A percentile compares a stretch with the other conserved stretches of the same genome.
Evolutionary conservation across 1,140 invertebrate genomes (phyloP).

Genomic region (Potamilus streckersoni): DNA sequence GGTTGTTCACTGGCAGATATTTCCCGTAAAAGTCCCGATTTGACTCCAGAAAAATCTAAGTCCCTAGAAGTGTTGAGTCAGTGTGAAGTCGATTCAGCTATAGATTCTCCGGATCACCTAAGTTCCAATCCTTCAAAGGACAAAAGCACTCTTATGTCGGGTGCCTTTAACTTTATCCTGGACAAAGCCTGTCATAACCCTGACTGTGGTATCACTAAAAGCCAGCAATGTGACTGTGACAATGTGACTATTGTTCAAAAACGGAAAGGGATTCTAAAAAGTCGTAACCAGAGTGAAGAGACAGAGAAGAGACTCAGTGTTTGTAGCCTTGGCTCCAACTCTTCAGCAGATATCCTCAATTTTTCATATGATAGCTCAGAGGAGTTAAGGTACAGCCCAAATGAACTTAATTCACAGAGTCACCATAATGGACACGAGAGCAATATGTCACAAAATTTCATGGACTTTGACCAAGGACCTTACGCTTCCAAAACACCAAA

Average conservation of each 20-base stretch:
- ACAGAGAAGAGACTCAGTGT: slow-evolving; percentile 59
- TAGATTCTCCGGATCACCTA: slow-evolving; percentile 27
- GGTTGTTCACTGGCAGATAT: slow-evolving; percentile 51
- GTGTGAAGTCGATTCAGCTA: slow-evolving; percentile 25
- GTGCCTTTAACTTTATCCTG: slow-evolving; percentile 21
- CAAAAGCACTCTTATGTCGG: not conserved
- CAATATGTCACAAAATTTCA: slow-evolving; percentile 12
- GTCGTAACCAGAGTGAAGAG: slow-evolving; percentile 29
- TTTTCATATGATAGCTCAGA: slow-evolving; percentile 65
- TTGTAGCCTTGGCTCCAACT: slow-evolving; percentile 62
- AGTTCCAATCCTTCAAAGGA: not conserved
- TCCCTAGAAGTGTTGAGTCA: slow-evolving; percentile 24
- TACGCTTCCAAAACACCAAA: slow-evolving; percentile 11
- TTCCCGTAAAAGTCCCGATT: slow-evolving; percentile 30
- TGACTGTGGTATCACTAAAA: not conserved
- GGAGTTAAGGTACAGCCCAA: slow-evolving; percentile 29
- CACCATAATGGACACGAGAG: not conserved
- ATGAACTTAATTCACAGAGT: slow-evolving; percentile 12
- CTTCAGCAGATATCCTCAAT: slow-evolving; percentile 64
- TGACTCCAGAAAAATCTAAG: not conserved
- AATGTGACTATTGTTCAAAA: slow-evolving; percentile 38
- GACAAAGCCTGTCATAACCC: not conserved
- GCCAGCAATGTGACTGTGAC: slow-evolving; percentile 7
- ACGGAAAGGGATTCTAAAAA: slow-evolving; percentile 54
- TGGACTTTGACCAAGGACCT: slow-evolving; percentile 3